Base-by-base conservation (phyloP, 2,113 vertebrate species). In the Tringa solitaria region DNA sequence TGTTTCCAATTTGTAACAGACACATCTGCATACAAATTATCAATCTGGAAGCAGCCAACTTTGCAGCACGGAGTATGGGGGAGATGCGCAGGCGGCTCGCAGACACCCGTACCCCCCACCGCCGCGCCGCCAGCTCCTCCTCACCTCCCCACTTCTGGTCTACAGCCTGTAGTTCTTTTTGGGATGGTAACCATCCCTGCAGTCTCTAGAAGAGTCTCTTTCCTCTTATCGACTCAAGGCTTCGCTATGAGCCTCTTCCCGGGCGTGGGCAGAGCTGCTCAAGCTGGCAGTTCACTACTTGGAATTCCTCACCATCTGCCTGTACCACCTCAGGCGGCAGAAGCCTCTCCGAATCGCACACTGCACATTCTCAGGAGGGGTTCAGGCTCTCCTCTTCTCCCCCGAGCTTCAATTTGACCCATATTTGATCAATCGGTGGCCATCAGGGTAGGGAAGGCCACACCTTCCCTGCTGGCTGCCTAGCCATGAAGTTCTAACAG, bases 121-220 rank as follows among this genome's bases (percentile, higher is more conserved):
- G 0, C 26, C 39, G 45, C 32, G 46, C 35, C 0, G 0, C 10
- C 6, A 0, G 0, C 39, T 65, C 41, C 30, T 86, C 77, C n/a
- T 84, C 54, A 90, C 8, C 28, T 63, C 35, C 50, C 46, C 23
- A 23, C 60, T 92, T 60, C 43, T 75, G 4, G 14, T 46, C 43
- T 84, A 0, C 10, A 75, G 74, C 14, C 63, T 17, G 1, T 10
- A 14, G 39, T 59, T 93, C 51, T 63, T 22, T 81, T 89, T 67
- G 22, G 8, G 57, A 60, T 0, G 0, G 32, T 23, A 61, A 86
- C 41, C 26, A 35, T 32, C 5, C 30, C 28, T 61, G 24, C 37
- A 67, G 37, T 24, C 15, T 67, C 64, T 15, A 45, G 16, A 45
- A 84, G 20, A 80, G 18, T 24, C 22, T 80, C 74, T 75, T 90